Evolutionary conservation across 1,140 invertebrate species (phyloP).

Genomic region (Papilio polytes): DNA sequence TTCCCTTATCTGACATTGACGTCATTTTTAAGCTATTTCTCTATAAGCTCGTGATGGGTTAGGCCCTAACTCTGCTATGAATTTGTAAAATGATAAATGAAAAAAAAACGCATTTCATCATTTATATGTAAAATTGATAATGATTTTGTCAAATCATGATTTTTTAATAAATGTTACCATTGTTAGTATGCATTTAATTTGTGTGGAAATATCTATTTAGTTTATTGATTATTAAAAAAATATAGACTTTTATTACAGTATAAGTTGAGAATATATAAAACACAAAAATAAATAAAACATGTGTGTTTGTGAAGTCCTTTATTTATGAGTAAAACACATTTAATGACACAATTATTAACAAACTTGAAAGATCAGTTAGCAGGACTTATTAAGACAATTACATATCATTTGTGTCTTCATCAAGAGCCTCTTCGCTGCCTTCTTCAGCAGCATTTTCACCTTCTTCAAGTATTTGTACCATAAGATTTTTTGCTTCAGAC

Average conservation of each 20-base stretch:
- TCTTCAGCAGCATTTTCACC: conserved; percentile 72
- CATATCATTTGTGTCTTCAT: conserved; percentile 55
- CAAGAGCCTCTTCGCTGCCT: conserved; percentile 55
- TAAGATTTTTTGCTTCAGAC: conserved; percentile 70
- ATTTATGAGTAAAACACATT: neutral
- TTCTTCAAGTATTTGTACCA: conserved; percentile 72
- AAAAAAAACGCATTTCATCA: neutral
- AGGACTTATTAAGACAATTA: no score
- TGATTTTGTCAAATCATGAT: conserved; percentile 4
- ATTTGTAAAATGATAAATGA: neutral
- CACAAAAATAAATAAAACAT: conserved; percentile 23
- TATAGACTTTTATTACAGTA: no score
- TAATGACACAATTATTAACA: no score
- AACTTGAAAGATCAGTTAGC: no score
- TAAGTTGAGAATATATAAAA: neutral
- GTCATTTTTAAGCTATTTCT: no score
- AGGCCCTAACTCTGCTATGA: no score
- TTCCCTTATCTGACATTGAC: no score
- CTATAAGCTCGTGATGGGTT: no score
- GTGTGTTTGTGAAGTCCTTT: conserved; percentile 22
- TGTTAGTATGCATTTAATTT: neutral
- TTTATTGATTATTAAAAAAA: no score
- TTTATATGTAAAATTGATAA: neutral
- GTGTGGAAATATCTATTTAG: no score
- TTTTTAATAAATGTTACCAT: neutral